Evolutionary conservation across 1,140 invertebrate species (phyloP).

Genomic region (Arctopsyche grandis): DNA sequence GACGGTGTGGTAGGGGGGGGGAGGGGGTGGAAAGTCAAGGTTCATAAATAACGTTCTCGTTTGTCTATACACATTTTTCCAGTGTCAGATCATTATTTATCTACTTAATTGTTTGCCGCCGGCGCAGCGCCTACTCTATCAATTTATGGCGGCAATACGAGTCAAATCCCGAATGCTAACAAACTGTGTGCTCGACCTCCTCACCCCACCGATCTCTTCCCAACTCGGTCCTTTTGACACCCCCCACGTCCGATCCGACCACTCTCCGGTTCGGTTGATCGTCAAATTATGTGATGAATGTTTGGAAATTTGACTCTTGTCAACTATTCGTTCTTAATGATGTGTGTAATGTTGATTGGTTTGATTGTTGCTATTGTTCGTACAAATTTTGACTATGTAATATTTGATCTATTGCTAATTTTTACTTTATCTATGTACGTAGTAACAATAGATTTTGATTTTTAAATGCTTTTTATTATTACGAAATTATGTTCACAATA

Average conservation of each 20-base stretch:
- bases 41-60: constrained; percentile 10
- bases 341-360: background rate
- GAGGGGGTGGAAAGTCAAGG: background rate
- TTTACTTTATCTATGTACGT: no score
- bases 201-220: background rate
- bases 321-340: background rate
- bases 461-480: no score
- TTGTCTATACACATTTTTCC: constrained; percentile 48
- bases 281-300: constrained; percentile 12
- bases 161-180: constrained; percentile 42
- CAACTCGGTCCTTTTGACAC: background rate
- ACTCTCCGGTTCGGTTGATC: background rate
- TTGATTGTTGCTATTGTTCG: no score
- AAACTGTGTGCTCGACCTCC: background rate
- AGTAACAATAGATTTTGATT: no score
- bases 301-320: constrained; percentile 7
- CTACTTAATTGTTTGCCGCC: constrained; percentile 46
- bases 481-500: no score
- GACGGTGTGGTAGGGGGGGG: no score
- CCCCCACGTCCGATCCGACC: background rate
- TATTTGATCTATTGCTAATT: no score
- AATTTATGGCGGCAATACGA: constrained; percentile 50
- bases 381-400: no score
- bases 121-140: constrained; percentile 33
- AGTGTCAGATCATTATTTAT: constrained; percentile 51